phyloP scores from a whole-genome alignment of 2,797 vertebrate species.

The Xenops minutus region DNA sequence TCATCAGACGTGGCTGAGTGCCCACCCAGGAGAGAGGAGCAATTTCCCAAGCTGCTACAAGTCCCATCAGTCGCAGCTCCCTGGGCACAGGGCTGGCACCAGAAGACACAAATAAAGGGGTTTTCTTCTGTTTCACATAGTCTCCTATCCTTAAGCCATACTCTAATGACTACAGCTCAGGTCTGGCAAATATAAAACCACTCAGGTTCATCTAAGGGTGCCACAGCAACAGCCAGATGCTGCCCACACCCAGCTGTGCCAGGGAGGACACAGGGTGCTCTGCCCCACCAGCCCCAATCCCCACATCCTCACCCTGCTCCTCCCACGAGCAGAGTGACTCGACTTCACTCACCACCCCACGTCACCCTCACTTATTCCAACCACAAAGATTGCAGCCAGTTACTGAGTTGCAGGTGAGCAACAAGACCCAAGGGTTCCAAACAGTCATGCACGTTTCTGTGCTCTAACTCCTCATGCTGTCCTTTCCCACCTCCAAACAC shows the following conservation, averaged over 20 bases:
- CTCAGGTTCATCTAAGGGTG: not conserved
- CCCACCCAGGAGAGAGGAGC: not conserved
- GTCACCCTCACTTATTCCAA: fast-evolving
- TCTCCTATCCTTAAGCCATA: fast-evolving
- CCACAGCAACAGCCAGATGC: not conserved
- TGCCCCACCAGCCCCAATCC: not conserved
- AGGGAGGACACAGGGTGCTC: not conserved
- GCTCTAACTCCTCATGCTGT: fast-evolving
- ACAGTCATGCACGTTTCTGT: fast-evolving
- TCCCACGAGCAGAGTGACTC: not conserved
- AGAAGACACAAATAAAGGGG: not conserved
- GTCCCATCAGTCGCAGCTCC: not conserved
- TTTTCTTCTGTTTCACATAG: fast-evolving
- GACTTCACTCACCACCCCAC: not conserved
- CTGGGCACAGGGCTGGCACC: not conserved
- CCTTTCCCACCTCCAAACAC: not conserved
- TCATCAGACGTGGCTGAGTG: fast-evolving
- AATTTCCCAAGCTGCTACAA: not conserved
- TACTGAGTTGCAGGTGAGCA: fast-evolving
- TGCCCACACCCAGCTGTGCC: not conserved
- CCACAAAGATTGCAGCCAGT: fast-evolving
- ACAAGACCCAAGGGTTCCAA: not conserved
- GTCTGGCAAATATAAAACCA: not conserved
- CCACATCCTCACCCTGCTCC: not conserved
- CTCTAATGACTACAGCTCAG: fast-evolving